Base-by-base conservation (phyloP, 2,113 vertebrate species). In the Parus major region DNA sequence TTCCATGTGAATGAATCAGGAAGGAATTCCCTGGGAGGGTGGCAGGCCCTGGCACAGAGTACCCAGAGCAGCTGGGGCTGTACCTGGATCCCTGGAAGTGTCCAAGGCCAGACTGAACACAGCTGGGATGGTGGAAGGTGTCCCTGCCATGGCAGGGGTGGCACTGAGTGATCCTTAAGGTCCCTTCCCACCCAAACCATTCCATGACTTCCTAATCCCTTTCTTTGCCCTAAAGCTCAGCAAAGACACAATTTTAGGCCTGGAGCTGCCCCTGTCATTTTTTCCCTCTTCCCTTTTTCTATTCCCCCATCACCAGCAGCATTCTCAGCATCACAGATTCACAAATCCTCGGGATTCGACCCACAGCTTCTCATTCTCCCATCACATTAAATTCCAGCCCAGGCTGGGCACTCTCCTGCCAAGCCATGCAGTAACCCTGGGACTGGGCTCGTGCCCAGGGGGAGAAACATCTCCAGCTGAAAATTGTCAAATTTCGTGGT, bases 41-140 rank as follows among this genome's bases (percentile, higher is more conserved):
- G 33, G 20, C 1, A 83, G 33, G 56, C 12, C 25, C 44, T 70
- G 65, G 79, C 11, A 82, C 28, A 12, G 50, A 18, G 1, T 35
- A 15, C 18, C 41, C 69, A 65, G 42, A 24, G 52, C 0, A 41
- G 50, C 50, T 75, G 59, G 10, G 69, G 69, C 24, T 75, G 42
- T 3, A 8, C 60, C 50, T 66, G 63, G 42, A 42, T 42, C 61
- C 16, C 53, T 59, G 63, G 53, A 0, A 60, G 27, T 60, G 63
- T 0, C 53, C 61, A 6, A 66, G 52, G 35, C 20, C 35, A 27
- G 53, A 25, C 0, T 76, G 69, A 66, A 53, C 0, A 0, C 21
- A 27, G 33, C 5, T 61, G 64, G 73, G 39, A 2, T 3, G 3
- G 39, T 60, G 63, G 46, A 0, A 78, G 11, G 23, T 77, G 73